Percentiles rank a stretch among this genome's conserved stretches.
These are phyloP conservation scores for Aphidius colemani DNA, from an alignment of 2,888 invertebrate species.

Conservation along the genomic window DNA sequence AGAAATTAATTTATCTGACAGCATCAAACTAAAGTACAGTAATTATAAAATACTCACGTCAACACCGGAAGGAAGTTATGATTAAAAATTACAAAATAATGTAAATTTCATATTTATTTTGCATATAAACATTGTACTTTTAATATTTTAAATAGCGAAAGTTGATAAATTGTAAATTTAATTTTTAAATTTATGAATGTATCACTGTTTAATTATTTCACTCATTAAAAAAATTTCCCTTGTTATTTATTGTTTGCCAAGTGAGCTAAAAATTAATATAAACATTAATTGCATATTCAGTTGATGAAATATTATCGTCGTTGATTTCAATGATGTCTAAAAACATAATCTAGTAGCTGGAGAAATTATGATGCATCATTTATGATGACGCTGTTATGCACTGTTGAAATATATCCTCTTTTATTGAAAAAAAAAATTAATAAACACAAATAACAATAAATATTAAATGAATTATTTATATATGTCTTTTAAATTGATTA, in stretches of 20 bases:
- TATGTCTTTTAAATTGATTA: neutral
- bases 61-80: conserved; percentile 9
- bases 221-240: conserved; percentile 17
- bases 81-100: too few species aligned
- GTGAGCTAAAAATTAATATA: neutral
- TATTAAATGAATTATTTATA: neutral
- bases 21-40: neutral
- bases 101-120: neutral
- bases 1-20: conserved; percentile 18
- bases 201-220: neutral
- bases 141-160: neutral
- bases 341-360: conserved; percentile 9
- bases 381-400: too few species aligned
- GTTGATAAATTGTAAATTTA: neutral
- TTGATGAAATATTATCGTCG: conserved; percentile 7
- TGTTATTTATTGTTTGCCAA: conserved; percentile 10
- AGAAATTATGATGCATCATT: neutral
- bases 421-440: too few species aligned
- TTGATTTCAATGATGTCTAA: conserved; percentile 12
- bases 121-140: neutral
- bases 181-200: neutral
- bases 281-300: too few species aligned
- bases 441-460: too few species aligned
- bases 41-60: conserved; percentile 5
- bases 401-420: too few species aligned